A percentile compares a stretch with the other conserved stretches of the same genome.
Evolutionary conservation across 23 tunicate species (phyloP).

Genomic region (Ciona savignyi): DNA sequence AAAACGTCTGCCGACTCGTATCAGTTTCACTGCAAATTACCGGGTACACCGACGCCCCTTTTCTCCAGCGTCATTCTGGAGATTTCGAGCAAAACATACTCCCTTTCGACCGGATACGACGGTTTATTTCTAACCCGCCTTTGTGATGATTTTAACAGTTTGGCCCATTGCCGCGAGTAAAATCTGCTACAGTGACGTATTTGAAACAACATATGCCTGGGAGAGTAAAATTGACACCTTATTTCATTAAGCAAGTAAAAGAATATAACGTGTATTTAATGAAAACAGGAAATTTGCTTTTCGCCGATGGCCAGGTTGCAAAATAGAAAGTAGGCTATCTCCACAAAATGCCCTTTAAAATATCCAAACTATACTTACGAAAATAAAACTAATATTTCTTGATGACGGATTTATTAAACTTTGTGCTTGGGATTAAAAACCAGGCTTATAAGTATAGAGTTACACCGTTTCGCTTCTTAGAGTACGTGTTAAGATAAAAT

Average conservation of each 20-base stretch:
- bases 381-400: too few relatives aligned
- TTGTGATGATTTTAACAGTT: not conserved
- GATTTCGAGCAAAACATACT: not conserved
- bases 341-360: too few relatives aligned
- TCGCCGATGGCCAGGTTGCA: too few relatives aligned
- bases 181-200: not conserved
- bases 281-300: too few relatives aligned
- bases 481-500: not conserved
- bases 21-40: not conserved
- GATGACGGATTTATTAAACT: too few relatives aligned
- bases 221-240: not conserved
- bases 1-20: not conserved
- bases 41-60: not conserved
- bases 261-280: too few relatives aligned
- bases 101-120: not conserved
- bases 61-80: not conserved
- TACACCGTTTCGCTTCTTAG: not conserved
- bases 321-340: too few relatives aligned
- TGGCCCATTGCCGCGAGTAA: not conserved
- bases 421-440: too few relatives aligned
- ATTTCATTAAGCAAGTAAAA: too few relatives aligned
- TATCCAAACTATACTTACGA: too few relatives aligned
- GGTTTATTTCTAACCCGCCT: not conserved
- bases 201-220: not conserved
- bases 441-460: too few relatives aligned